These are phyloP conservation scores for Synaphobranchus kaupii DNA, from an alignment of 2,797 vertebrate genomes.

Conservation along the genomic window DNA sequence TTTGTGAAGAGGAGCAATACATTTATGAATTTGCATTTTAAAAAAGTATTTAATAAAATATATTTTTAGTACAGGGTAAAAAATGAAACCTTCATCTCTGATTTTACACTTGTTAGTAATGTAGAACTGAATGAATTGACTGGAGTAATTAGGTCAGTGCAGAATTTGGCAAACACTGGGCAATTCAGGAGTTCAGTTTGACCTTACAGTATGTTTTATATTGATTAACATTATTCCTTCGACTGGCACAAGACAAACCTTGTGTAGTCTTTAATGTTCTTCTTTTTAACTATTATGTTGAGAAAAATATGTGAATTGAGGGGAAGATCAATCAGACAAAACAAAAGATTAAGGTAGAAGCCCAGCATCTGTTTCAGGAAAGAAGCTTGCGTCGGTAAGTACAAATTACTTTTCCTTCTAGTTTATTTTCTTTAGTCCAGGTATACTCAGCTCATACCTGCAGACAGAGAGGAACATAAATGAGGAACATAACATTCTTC, in stretches of 20 bases:
- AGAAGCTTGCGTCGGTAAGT: neutral
- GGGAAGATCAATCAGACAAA: neutral
- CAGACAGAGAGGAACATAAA: slow-evolving; percentile 20
- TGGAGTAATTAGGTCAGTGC: neutral
- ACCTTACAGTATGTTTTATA: neutral
- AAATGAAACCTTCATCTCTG: slow-evolving; percentile 1
- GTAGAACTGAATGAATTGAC: neutral
- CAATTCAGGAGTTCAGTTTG: neutral
- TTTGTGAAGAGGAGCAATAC: neutral
- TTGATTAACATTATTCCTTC: neutral
- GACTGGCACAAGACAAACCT: neutral
- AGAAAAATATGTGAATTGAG: too few relatives aligned
- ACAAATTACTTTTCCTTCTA: slow-evolving; percentile 35
- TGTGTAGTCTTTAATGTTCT: neutral
- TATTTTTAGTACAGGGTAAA: neutral
- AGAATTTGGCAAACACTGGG: neutral
- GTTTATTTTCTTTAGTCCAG: slow-evolving; percentile 60
- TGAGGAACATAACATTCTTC: neutral
- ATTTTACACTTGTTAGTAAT: neutral
- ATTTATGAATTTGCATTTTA: neutral
- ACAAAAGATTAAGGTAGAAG: neutral
- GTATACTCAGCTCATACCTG: slow-evolving; percentile 74
- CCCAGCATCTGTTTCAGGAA: neutral
- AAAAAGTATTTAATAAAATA: neutral
- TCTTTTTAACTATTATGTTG: neutral